These are phyloP conservation scores for Margaritifera margaritifera DNA, from an alignment of 2,888 invertebrate genomes.

Conservation along the genomic window DNA sequence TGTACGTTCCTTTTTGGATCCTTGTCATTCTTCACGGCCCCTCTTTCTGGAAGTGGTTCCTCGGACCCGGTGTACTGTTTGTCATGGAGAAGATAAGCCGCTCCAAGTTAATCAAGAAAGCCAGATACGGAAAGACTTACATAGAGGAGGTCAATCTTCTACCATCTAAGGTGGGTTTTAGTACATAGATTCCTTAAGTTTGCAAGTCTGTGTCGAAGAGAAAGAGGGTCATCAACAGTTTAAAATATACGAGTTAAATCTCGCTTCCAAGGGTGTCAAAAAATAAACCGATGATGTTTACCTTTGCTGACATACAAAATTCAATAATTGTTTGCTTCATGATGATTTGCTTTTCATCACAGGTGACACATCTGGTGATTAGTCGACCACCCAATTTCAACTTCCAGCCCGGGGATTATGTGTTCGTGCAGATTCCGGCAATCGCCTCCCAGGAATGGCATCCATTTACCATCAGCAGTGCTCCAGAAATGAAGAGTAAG, in stretches of 20 bases:
- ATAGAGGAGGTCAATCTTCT: conserved; percentile 90
- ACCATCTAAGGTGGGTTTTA: conserved; percentile 83
- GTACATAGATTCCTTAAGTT: background rate
- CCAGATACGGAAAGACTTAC: conserved; percentile 83
- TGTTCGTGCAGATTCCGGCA: conserved; percentile 92
- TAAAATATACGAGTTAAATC: too few relatives aligned
- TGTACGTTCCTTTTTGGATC: conserved; percentile 90
- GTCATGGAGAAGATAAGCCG: conserved; percentile 81
- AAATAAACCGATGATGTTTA: too few relatives aligned
- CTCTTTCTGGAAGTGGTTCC: conserved; percentile 96
- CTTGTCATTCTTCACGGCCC: conserved; percentile 89
- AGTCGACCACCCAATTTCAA: conserved; percentile 88
- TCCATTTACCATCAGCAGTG: conserved; percentile 96
- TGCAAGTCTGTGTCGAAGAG: too few relatives aligned
- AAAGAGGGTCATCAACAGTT: too few relatives aligned
- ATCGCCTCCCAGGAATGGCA: conserved; percentile 97
- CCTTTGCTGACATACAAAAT: too few relatives aligned
- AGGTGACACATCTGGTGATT: conserved; percentile 88
- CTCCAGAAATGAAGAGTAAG: conserved; percentile 90
- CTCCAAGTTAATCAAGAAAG: conserved; percentile 40
- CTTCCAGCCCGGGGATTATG: conserved; percentile 94
- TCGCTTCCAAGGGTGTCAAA: too few relatives aligned
- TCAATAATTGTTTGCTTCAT: too few relatives aligned
- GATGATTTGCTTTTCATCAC: conserved; percentile 78
- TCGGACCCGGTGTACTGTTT: conserved; percentile 86